Evolutionary conservation across 2,888 invertebrate genomes (phyloP), one percentile per base, ranked within the genome.

Genomic region (Automeris io): DNA sequence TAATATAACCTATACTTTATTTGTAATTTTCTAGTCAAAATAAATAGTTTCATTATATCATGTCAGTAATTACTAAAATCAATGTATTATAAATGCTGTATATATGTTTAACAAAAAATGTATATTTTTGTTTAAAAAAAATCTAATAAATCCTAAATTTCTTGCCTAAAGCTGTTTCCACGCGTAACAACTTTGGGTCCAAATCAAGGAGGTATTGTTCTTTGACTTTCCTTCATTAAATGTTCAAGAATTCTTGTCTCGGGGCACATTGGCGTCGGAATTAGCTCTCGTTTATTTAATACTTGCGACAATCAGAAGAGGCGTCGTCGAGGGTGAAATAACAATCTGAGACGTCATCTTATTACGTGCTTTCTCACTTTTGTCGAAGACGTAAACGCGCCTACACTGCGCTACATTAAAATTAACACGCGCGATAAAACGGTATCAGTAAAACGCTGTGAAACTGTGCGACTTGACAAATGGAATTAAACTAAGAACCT

Each of bases 281-380:
- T 76, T 71, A 74, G 62, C 62, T 49, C 54, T 62, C 73, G 68
- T 77, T 78, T 77, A 70, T 75, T 76, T 77, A 74, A 73, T 76
- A 68, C 70, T 69, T 51, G 67, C 55, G 66, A 75, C 70, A 73
- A 72, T 73, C 70, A 70, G 54, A 54, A 50, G 55, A 51, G 51
- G 47, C 22, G 29, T 52, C 54, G 54, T 49, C 54, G 47, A 53
- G 57, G 47, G 52, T 45, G 55, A 66, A 63, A 70, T 67, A 71
- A 68, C 64, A 67, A 69, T 69, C 60, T 62, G 56, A 51, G 62
- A 59, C 54, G 61, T 67, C 65, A 62, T 74, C 60, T 63, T 63
- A 66, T 70, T 70, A 65, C 67, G 59, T 59, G 61, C 56, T 55
- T 53, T 47, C 58, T 52, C 57, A 62, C 59, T 62, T 59, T 58